Evolutionary conservation across 1,140 invertebrate genomes (phyloP).

Genomic region (Brachionus rubens): DNA sequence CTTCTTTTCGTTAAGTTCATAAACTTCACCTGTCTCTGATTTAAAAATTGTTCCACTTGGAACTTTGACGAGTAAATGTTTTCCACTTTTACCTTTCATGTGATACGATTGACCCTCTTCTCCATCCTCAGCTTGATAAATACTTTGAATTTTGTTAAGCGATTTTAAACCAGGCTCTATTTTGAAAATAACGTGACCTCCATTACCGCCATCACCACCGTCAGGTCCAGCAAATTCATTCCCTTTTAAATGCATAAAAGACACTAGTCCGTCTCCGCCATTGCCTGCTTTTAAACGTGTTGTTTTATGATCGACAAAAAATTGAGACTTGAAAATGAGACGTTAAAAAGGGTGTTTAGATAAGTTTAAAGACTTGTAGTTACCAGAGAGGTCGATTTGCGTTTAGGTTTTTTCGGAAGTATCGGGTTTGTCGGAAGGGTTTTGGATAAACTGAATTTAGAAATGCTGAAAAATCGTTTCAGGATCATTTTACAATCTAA

Average conservation of each 20-base stretch:
- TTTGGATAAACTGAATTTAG: too few species aligned
- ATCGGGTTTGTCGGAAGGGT: too few species aligned
- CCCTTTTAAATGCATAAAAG: constrained; percentile 73
- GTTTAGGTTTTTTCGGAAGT: too few species aligned
- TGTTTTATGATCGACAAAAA: constrained; percentile 54
- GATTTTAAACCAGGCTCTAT: constrained; percentile 34
- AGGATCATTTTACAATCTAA: too few species aligned
- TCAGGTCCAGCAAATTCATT: constrained; percentile 87
- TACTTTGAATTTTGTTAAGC: constrained; percentile 32
- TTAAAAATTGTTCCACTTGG: constrained; percentile 83
- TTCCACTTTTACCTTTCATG: constrained; percentile 35
- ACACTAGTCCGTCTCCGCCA: constrained; percentile 86
- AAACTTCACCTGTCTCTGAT: constrained; percentile 64
- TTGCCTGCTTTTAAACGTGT: constrained; percentile 70
- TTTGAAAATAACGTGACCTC: constrained; percentile 87
- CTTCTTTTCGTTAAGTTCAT: constrained; percentile 69
- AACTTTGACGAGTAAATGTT: constrained; percentile 56
- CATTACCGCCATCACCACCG: constrained; percentile 92
- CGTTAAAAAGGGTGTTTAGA: too few species aligned
- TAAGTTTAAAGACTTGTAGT: too few species aligned
- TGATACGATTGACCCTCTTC: constrained; percentile 13
- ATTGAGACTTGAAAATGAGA: constrained; percentile 50
- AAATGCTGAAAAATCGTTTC: too few species aligned
- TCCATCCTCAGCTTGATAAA: constrained; percentile 39
- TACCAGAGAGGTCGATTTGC: too few species aligned